A percentile compares a stretch with the other conserved stretches of the same genome.
These are phyloP conservation scores for Fragum sueziense DNA, from an alignment of 2,888 invertebrate genomes.

Conservation along the genomic window DNA sequence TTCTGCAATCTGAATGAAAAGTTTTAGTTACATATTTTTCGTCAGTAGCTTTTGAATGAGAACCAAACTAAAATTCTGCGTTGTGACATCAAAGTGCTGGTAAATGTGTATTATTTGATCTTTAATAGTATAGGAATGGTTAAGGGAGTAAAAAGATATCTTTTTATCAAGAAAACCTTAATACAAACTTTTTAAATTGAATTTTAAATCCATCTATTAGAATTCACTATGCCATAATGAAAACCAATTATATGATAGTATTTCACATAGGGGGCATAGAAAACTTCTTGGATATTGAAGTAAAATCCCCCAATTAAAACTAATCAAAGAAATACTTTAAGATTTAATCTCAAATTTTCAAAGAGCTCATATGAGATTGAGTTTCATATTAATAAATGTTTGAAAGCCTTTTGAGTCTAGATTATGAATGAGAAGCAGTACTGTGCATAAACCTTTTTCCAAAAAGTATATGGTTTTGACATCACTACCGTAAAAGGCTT, in stretches of 20 bases:
- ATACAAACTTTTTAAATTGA: conserved; percentile 17
- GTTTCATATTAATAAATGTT: conserved; percentile 14
- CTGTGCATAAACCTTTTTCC: no score
- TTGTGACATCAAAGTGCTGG: no score
- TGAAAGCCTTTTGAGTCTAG: conserved; percentile 17
- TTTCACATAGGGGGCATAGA: conserved; percentile 23
- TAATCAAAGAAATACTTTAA: conserved; percentile 13
- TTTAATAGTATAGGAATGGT: no score
- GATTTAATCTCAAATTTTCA: conserved; percentile 6
- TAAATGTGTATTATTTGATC: no score
- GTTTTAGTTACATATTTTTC: no score
- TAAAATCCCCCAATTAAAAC: conserved; percentile 28
- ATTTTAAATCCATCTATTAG: conserved; percentile 18
- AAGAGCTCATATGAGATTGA: conserved; percentile 4
- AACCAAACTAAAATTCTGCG: no score
- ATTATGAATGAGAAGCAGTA: conserved; percentile 8
- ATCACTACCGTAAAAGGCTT: no score
- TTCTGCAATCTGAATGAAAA: no score
- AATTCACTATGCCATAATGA: conserved; percentile 12
- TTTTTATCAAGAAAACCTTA: conserved; percentile 5
- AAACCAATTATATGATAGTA: conserved; percentile 38
- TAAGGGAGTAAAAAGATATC: neutral
- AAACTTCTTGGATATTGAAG: conserved; percentile 9
- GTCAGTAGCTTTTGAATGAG: no score
- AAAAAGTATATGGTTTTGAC: no score